These are phyloP conservation scores for Heliangelus exortis DNA, from an alignment of 2,797 vertebrate genomes.

Conservation along the genomic window DNA sequence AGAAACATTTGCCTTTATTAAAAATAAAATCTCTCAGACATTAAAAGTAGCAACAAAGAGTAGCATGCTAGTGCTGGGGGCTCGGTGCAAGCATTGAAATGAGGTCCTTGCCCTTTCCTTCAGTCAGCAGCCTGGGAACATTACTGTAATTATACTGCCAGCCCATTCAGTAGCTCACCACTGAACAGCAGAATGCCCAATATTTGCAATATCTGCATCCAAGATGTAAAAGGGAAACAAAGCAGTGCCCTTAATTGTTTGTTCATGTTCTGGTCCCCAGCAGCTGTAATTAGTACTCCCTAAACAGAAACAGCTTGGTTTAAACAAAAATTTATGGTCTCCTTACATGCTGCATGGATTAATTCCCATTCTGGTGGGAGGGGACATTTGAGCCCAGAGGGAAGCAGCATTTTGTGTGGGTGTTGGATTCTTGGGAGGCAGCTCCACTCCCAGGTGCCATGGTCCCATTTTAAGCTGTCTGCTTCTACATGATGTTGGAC, in stretches of 20 bases:
- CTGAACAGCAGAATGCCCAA: background rate
- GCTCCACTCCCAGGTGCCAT: background rate
- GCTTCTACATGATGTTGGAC: background rate
- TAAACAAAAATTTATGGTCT: background rate
- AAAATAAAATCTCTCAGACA: background rate
- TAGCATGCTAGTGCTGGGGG: background rate
- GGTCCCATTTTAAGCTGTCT: background rate
- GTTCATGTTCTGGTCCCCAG: background rate
- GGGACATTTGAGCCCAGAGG: background rate
- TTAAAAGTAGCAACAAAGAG: background rate
- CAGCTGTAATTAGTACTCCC: background rate
- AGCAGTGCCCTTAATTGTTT: background rate
- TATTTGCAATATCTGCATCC: background rate
- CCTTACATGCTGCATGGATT: background rate
- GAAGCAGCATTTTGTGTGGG: background rate
- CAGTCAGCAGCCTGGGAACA: background rate
- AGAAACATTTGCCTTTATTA: background rate
- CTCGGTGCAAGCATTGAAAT: background rate
- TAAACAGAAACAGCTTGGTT: background rate
- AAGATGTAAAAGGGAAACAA: background rate
- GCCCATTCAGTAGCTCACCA: background rate
- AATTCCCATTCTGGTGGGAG: background rate
- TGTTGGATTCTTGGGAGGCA: background rate
- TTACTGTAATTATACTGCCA: background rate
- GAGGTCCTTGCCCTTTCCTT: background rate